These are phyloP conservation scores for Isurus oxyrinchus DNA, from an alignment of 2,113 vertebrate species.

Conservation along the genomic window DNA sequence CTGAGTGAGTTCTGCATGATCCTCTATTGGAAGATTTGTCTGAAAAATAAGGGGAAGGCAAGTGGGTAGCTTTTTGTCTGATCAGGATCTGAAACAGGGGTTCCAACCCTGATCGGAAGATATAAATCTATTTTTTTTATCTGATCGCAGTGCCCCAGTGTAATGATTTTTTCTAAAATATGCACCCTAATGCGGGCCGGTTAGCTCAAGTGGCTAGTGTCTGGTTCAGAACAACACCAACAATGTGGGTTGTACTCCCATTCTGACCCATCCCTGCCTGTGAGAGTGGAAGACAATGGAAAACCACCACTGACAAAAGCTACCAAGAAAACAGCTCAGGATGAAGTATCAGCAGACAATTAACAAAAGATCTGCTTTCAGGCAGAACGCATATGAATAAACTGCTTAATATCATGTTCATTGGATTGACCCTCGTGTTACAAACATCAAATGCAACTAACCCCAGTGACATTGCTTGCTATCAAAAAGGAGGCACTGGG, in stretches of 20 bases:
- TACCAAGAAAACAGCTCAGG: neutral
- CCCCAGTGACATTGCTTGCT: neutral
- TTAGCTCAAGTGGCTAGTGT: no score
- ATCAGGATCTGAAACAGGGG: no score
- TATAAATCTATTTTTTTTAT: neutral
- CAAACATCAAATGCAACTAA: neutral
- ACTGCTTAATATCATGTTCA: neutral
- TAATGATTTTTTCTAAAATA: neutral
- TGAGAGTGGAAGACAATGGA: neutral
- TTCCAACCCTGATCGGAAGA: no score
- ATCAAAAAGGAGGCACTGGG: neutral
- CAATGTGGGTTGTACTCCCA: neutral
- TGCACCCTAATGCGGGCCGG: no score
- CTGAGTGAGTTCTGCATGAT: no score
- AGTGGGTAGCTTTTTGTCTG: no score
- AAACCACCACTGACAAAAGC: neutral
- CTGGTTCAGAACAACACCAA: neutral
- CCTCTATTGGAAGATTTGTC: no score
- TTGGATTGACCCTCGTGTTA: neutral
- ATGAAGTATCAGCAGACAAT: neutral
- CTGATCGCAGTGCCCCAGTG: neutral
- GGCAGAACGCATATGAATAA: neutral
- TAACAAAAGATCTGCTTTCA: neutral
- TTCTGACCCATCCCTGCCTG: no score
- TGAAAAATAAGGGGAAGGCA: no score